A percentile compares a stretch with the other conserved stretches of the same genome.
Evolutionary conservation across 2,888 invertebrate genomes (phyloP).

Genomic region (Prosopocoilus inquinatus): DNA sequence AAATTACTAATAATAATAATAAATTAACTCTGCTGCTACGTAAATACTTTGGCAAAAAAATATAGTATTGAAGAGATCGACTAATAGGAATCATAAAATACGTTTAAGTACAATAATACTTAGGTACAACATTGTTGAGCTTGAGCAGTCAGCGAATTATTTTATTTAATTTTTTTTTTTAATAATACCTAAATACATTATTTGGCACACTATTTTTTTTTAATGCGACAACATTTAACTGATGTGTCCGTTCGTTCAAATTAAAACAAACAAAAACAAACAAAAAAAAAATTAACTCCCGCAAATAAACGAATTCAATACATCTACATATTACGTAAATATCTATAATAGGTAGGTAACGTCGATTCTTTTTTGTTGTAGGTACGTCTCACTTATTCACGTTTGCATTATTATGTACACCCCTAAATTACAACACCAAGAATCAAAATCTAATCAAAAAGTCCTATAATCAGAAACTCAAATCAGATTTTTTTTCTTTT

Average conservation of each 20-base stretch:
- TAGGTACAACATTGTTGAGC: constrained; percentile 36
- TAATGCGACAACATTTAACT: too few relatives aligned
- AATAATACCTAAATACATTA: constrained; percentile 10
- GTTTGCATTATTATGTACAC: neutral
- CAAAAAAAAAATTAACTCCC: neutral
- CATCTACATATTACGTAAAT: too few relatives aligned
- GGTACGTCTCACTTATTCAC: neutral
- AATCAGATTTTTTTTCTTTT: too few relatives aligned
- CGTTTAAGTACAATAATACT: constrained; percentile 19
- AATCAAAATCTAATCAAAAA: neutral
- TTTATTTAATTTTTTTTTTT: neutral
- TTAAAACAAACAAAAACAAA: neutral
- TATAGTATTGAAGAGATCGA: constrained; percentile 21
- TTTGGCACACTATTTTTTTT: neutral
- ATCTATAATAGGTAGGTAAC: too few relatives aligned
- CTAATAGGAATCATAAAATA: constrained; percentile 18
- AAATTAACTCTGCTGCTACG: constrained; percentile 6
- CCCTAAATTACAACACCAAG: neutral
- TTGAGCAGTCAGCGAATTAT: constrained; percentile 30
- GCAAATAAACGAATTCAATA: constrained; percentile 6
- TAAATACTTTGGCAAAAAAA: constrained; percentile 21
- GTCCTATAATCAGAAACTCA: too few relatives aligned
- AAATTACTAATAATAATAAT: too few relatives aligned
- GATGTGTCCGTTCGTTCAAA: neutral
- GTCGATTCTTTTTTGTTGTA: constrained; percentile 14